These are phyloP conservation scores for Eupithecia subumbrata DNA, from an alignment of 2,888 invertebrate species.

Conservation along the genomic window DNA sequence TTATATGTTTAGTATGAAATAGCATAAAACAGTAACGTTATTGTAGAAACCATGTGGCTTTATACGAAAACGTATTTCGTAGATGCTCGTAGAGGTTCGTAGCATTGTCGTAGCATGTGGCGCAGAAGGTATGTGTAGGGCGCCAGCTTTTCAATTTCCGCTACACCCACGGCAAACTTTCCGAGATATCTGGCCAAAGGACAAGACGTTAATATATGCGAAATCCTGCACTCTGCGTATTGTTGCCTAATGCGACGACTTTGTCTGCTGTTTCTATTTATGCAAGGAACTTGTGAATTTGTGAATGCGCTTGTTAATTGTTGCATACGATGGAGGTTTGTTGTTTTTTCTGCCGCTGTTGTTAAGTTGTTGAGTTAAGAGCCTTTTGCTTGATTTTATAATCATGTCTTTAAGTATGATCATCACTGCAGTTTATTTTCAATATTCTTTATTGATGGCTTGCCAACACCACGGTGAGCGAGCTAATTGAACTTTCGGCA, in stretches of 20 bases:
- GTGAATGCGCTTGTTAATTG: constrained; percentile 43
- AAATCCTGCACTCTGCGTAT: constrained; percentile 78
- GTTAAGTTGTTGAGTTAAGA: not conserved
- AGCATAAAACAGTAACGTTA: not conserved
- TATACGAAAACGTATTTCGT: not conserved
- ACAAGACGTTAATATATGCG: constrained; percentile 83
- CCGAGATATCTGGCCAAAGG: constrained; percentile 79
- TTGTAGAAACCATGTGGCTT: not conserved
- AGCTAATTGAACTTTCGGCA: not conserved
- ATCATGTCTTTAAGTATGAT: not conserved
- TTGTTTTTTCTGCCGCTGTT: not conserved
- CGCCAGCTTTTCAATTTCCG: constrained; percentile 30
- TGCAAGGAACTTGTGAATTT: constrained; percentile 60
- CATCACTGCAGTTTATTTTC: not conserved
- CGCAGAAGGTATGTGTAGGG: constrained; percentile 8
- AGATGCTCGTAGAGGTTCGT: not conserved
- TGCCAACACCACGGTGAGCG: not conserved
- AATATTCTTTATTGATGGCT: not conserved
- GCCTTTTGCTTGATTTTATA: not conserved
- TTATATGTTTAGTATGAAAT: not conserved
- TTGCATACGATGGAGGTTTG: constrained; percentile 24
- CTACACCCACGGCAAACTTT: constrained; percentile 63
- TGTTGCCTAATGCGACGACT: constrained; percentile 77
- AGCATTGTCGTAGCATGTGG: not conserved
- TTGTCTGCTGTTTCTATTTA: constrained; percentile 73